Conservation (phyloP, 2,797 vertebrate species). For the Poecilia velifera region DNA sequence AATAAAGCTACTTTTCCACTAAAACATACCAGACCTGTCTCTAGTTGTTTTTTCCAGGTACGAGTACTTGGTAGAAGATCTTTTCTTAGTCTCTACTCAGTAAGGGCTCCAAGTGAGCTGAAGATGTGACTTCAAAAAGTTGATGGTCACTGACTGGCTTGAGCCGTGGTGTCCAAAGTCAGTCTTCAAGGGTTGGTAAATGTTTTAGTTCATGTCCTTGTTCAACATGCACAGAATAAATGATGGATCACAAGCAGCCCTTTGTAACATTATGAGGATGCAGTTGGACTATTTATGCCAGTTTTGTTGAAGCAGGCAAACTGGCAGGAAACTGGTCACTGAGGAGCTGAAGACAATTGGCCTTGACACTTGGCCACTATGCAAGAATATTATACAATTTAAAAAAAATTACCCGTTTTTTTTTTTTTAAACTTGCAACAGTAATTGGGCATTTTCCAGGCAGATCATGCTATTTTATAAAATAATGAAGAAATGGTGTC, state of each 20-base stretch:
- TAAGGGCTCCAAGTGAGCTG: not conserved
- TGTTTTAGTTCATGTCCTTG: not conserved
- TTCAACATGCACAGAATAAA: not conserved
- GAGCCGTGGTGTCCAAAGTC: not conserved
- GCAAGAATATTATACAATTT: no score
- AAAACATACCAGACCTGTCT: not conserved
- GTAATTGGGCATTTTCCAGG: no score
- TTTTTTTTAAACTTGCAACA: no score
- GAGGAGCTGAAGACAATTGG: not conserved
- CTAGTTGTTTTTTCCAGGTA: not conserved
- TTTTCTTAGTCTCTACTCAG: not conserved
- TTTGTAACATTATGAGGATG: not conserved
- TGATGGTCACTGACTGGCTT: not conserved
- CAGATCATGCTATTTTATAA: no score
- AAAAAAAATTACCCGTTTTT: no score
- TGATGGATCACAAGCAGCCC: not conserved
- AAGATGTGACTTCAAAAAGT: not conserved
- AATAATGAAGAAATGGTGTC: no score
- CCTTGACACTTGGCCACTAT: no score
- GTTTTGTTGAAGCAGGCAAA: not conserved
- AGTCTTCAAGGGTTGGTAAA: not conserved
- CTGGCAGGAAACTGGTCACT: not conserved
- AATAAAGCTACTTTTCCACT: not conserved
- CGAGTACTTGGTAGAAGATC: not conserved
- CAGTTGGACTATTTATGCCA: not conserved